phyloP scores from a whole-genome alignment of 1,140 invertebrate genomes.

The Zaprionus kolodkinae region DNA sequence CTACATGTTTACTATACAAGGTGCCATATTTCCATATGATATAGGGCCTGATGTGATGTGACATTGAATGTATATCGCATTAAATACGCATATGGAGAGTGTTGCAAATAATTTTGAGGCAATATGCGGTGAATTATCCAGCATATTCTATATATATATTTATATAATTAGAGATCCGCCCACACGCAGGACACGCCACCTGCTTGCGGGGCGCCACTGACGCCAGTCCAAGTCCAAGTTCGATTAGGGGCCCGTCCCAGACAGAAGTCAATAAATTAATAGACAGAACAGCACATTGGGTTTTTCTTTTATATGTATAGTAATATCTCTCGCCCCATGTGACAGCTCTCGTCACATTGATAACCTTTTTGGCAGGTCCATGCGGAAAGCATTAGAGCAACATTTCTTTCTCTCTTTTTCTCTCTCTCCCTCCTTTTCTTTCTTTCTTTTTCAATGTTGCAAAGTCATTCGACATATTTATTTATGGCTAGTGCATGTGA shows the following conservation, averaged over 20 bases:
- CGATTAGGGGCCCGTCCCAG: neutral
- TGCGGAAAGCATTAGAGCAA: conserved; percentile 41
- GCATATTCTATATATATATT: neutral
- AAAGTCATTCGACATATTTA: conserved; percentile 20
- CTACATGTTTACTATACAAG: neutral
- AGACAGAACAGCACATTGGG: neutral
- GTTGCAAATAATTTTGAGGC: too few relatives aligned
- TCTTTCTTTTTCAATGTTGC: conserved; percentile 6
- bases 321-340: conserved; percentile 3
- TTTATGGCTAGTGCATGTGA: conserved; percentile 23
- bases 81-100: neutral
- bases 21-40: neutral
- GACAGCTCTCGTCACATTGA: conserved; percentile 39
- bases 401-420: neutral
- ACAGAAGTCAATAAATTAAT: conserved; percentile 39
- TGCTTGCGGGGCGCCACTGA: conserved; percentile 8
- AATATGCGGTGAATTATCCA: neutral
- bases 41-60: neutral
- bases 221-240: neutral
- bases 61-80: neutral
- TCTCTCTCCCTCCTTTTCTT: neutral
- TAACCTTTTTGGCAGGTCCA: conserved; percentile 37
- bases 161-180: neutral
- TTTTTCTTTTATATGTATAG: neutral
- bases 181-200: neutral